Conservation (phyloP, 2,113 vertebrate genomes). For the Cebidichthys violaceus region DNA sequence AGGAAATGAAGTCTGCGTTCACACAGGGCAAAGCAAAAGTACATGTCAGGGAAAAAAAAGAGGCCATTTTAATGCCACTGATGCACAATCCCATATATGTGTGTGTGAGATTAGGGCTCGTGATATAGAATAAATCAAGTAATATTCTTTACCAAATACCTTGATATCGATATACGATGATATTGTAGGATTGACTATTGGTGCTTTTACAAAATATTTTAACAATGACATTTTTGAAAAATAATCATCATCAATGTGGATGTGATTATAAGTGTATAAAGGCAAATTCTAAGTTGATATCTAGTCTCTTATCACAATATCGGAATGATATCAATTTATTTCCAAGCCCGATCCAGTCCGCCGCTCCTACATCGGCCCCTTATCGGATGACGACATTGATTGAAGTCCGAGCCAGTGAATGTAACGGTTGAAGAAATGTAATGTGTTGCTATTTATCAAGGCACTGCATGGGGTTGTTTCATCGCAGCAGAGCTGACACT, state of each 20-base stretch:
- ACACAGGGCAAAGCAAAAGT: slow-evolving; percentile 5
- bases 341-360: too few species aligned
- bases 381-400: neutral
- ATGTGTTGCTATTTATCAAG: slow-evolving; percentile 51
- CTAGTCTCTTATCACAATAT: neutral
- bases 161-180: neutral
- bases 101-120: neutral
- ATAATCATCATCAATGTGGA: neutral
- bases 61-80: neutral
- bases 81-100: neutral
- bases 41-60: neutral
- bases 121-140: neutral
- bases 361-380: neutral
- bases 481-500: slow-evolving; percentile 42
- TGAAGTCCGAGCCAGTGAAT: neutral
- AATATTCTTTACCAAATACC: neutral
- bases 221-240: neutral
- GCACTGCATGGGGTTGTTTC: slow-evolving; percentile 36
- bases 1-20: slow-evolving; percentile 52
- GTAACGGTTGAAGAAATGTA: slow-evolving; percentile 16
- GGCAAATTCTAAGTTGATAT: neutral
- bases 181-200: neutral
- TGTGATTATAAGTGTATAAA: neutral
- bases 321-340: too few species aligned
- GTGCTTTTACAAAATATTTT: neutral